Base-by-base conservation (phyloP, 2,888 invertebrate genomes). In the Gortyna flavago region DNA sequence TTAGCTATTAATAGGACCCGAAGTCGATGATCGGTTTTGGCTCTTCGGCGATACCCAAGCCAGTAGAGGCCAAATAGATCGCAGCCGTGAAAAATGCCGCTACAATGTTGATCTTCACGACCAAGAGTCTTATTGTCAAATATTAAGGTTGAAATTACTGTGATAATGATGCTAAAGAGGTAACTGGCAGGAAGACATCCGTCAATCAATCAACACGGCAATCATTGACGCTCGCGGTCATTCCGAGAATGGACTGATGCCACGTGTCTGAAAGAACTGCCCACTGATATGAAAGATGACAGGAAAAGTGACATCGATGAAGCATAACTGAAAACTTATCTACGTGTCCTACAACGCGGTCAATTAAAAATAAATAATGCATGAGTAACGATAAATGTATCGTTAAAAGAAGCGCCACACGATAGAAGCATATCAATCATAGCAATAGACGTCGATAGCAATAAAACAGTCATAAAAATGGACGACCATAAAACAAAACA, bases 131-230 rank as follows among this genome's bases (percentile, higher is more conserved):
- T 93, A 90, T 88, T 79, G 51, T 76, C 44, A 86, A 65, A 85
- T 66, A 38, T 72, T 91, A 93, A 91, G 91, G 90, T 89, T 88
- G 83, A 87, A 76, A 87, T 88, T 91, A 79, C 79, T 69, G 72
- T 87, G 87, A 83, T 83, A 85, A 85, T 85, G 70, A 85, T 85
- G 86, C 81, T 85, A 79, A 80, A 80, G 80, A 87, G 84, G 80
- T 85, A 91, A 92, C 87, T 89, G 92, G 89, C 94, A 94, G 95
- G 95, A 96, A 95, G 93, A 92, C 93, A 94, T 94, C 92, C 88
- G 94, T 96, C 95, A 93, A 90, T 96, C 95, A 93, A 90, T 95
- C 93, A 92, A 80, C 93, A 90, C 86, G 90, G 87, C 85, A 90
- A 91, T 93, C 91, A 89, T 87, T 92, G 94, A 93, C 93, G 93